Base-by-base conservation (phyloP, 37 sponge, comb jelly and placozoan genomes). In the Mnemiopsis leidyi region DNA sequence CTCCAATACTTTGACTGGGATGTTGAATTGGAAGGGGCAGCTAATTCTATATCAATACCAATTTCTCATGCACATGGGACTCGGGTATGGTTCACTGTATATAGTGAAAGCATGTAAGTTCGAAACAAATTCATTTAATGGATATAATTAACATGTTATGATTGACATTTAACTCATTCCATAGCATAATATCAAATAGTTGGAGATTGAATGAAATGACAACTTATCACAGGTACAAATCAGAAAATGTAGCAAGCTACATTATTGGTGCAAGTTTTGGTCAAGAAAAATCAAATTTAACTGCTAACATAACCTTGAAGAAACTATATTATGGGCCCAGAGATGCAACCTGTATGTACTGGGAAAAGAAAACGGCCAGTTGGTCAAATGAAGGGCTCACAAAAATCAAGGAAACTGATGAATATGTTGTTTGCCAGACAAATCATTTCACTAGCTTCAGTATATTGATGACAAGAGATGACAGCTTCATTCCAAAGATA, bases 21-120 rank as follows among this genome's bases (percentile, higher is more conserved):
- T 21, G 73, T 69, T 69, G 73, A 69, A 25, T 25, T 69, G 73
- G 73, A 25, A n/a, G 73, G 2, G 2, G 3, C 73, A 69, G 73
- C 29, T 5, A 25, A 69, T 25, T 21, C 73, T 25, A 69, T 69
- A 69, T 69, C 73, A 16, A 21, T 69, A 25, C 73, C 73, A 28
- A 21, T 28, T 25, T 28, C 28, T 25, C 73, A 69, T 25, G 34
- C 23, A 2, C 3, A 13, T 2, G 82, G 82, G 1, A n/a, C n/a
- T n/a, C 23, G 82, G 3, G 36, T 79, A 1, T 79, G 82, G 82
- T 79, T 79, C 21, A 79, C 82, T 32, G 82, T 79, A 1, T 79
- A 79, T 29, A 1, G 34, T 36, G 34, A 23, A 7, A 36, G 23
- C 26, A 5, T 71, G 75, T 71, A 28, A 71, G 75, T 48, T 48